phyloP scores from a whole-genome alignment of 2,113 vertebrate genomes.

The Zosterops borbonicus region DNA sequence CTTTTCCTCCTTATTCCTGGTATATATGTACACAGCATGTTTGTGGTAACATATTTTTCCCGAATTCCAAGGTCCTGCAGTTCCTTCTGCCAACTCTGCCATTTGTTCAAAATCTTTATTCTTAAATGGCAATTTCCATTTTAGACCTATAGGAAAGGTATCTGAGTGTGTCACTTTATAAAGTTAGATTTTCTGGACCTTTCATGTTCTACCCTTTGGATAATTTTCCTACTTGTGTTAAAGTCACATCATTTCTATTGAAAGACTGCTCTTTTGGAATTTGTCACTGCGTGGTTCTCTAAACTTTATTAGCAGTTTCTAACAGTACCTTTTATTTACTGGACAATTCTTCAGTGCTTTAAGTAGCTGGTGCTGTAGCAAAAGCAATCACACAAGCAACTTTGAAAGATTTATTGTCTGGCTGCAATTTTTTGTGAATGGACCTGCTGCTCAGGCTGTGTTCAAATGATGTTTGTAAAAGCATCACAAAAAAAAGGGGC shows the following conservation, averaged over 20 bases:
- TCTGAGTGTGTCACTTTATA: not conserved
- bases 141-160: not conserved
- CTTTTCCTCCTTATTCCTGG: not conserved
- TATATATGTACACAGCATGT: not conserved
- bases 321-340: slow-evolving; percentile 39
- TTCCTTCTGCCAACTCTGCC: slow-evolving; percentile 6
- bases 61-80: not conserved
- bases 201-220: slow-evolving; percentile 18
- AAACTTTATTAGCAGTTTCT: slow-evolving; percentile 53
- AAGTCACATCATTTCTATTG: not conserved
- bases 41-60: not conserved
- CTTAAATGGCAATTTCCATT: slow-evolving; percentile 43
- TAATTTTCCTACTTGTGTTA: slow-evolving; percentile 35
- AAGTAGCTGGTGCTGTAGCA: not conserved
- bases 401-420: slow-evolving; percentile 28
- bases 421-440: slow-evolving; percentile 46
- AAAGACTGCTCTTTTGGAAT: slow-evolving; percentile 43
- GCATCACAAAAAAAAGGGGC: not conserved
- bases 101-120: slow-evolving; percentile 35
- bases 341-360: slow-evolving; percentile 13
- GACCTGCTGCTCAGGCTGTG: not conserved
- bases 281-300: not conserved
- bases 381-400: slow-evolving; percentile 3
- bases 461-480: not conserved
- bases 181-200: slow-evolving; percentile 21